Conservation (phyloP, 2,113 vertebrate genomes). For the Patagioenas fasciata region DNA sequence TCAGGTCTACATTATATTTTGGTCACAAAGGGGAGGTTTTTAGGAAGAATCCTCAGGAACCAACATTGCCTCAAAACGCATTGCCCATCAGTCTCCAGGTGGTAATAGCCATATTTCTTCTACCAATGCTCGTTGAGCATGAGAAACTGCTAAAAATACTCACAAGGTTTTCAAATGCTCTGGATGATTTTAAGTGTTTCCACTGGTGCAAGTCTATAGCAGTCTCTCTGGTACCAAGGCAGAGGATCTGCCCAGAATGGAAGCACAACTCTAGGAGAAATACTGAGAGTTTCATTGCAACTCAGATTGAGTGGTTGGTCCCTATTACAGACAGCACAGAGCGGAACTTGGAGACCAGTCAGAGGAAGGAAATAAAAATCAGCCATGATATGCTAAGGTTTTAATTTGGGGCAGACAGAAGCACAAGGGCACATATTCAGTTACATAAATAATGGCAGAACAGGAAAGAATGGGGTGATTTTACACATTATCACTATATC, state of each 20-base stretch:
- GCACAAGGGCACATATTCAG: background rate
- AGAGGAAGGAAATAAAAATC: background rate
- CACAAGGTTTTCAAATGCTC: background rate
- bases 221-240: background rate
- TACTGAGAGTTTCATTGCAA: background rate
- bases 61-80: background rate
- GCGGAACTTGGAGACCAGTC: background rate
- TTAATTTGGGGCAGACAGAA: background rate
- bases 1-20: background rate
- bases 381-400: background rate
- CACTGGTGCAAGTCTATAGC: background rate
- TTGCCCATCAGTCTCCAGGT: background rate
- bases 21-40: background rate
- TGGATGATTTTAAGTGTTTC: background rate
- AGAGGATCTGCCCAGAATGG: background rate
- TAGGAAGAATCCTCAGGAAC: background rate
- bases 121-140: background rate
- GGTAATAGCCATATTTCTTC: background rate
- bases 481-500: background rate
- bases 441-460: background rate
- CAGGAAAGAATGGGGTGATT: background rate
- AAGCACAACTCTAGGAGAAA: background rate
- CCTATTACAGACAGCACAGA: background rate
- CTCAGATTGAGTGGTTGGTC: background rate
- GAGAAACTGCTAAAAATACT: background rate